A percentile compares a stretch with the other conserved stretches of the same genome.
These are phyloP conservation scores for Silurus glanis DNA, from an alignment of 2,113 vertebrate genomes.

Conservation along the genomic window DNA sequence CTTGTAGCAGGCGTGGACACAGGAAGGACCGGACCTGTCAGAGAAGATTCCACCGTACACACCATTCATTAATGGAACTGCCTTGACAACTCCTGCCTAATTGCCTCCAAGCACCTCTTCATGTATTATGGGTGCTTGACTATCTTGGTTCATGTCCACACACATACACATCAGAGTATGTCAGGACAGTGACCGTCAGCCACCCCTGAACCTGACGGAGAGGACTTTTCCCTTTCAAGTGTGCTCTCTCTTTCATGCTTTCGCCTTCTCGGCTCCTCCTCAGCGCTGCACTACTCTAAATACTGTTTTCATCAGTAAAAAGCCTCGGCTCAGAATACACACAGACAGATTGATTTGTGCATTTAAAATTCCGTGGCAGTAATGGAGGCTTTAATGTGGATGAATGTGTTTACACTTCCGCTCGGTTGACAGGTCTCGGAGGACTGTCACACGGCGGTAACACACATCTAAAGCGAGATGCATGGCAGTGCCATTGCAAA, in stretches of 20 bases:
- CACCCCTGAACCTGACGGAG: conserved; percentile 42
- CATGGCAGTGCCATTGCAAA: conserved; percentile 36
- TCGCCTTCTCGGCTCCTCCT: neutral
- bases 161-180: conserved; percentile 27
- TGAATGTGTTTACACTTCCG: conserved; percentile 48
- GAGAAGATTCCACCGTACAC: conserved; percentile 85
- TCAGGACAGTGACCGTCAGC: conserved; percentile 59
- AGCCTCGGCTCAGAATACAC: conserved; percentile 22
- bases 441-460: conserved; percentile 41
- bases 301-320: conserved; percentile 39
- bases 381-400: conserved; percentile 51
- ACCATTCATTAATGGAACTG: conserved; percentile 91
- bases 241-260: neutral
- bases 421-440: conserved; percentile 38
- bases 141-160: conserved; percentile 91
- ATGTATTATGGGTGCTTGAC: conserved; percentile 98
- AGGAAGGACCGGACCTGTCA: conserved; percentile 95
- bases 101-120: conserved; percentile 95
- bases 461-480: conserved; percentile 32
- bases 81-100: conserved; percentile 97
- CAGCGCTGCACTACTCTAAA: conserved; percentile 11
- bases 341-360: conserved; percentile 48
- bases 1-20: conserved; percentile 88
- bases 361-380: conserved; percentile 44
- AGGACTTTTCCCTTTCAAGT: conserved; percentile 1